Percentiles rank a stretch among this genome's conserved stretches.
Conservation (phyloP, 2,797 vertebrate genomes). For the Octomys mimax region DNA sequence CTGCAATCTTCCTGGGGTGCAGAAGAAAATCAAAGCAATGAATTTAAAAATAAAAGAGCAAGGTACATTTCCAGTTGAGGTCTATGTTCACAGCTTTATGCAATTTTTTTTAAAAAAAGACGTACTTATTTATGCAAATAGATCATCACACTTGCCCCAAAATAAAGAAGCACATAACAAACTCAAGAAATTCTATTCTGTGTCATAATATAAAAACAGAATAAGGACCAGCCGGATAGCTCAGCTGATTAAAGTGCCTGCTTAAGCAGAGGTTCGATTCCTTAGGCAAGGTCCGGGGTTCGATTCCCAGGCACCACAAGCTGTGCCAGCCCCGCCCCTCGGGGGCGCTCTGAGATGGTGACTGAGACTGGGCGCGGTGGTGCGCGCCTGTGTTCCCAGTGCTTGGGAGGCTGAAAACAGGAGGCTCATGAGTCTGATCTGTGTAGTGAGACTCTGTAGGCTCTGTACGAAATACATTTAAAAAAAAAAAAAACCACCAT, state of each 20-base stretch:
- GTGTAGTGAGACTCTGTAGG: too few relatives aligned
- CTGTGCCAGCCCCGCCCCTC: too few relatives aligned
- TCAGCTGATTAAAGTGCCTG: too few relatives aligned
- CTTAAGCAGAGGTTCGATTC: too few relatives aligned
- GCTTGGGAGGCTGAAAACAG: too few relatives aligned
- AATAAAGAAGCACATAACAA: not conserved
- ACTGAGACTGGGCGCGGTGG: too few relatives aligned
- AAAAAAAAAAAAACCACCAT: not conserved
- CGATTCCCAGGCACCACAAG: too few relatives aligned
- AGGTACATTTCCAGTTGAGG: not conserved
- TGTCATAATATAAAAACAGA: conserved; percentile 57
- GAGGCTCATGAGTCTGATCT: too few relatives aligned
- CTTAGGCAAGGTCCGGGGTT: too few relatives aligned
- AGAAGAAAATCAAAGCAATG: conserved; percentile 47
- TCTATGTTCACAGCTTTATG: not conserved
- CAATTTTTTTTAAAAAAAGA: conserved; percentile 18
- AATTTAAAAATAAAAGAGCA: conserved; percentile 56
- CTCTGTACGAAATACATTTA: too few relatives aligned
- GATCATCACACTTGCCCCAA: not conserved
- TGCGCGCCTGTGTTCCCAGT: too few relatives aligned
- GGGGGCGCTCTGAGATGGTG: too few relatives aligned
- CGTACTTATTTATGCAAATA: conserved; percentile 28
- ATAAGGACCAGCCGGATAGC: not conserved
- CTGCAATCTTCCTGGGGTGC: not conserved
- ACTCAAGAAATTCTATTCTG: conserved; percentile 52